Base-by-base conservation (phyloP, 92 coral and sea anemone species). In the Anthopleura xanthogrammica region DNA sequence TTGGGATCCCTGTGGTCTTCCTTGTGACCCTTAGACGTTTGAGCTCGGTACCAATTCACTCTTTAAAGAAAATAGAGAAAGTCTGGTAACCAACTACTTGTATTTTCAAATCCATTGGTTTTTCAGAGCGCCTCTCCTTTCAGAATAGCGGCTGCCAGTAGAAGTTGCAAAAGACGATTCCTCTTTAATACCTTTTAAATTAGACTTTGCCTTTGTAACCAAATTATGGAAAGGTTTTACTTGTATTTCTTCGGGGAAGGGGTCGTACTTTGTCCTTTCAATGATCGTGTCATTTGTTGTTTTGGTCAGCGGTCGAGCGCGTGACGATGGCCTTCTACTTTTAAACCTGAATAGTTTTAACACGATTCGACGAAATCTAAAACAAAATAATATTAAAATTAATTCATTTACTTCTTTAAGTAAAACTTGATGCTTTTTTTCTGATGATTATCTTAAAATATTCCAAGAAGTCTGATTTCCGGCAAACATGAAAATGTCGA, bases 241-340 rank as follows among this genome's bases (percentile, higher is more conserved):
- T 19, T 20, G 24, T 62, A 20, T 20, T 62, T 62, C 29, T 22
- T 62, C 70, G 70, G 70, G 70, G 2, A 19, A 62, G 14, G 70
- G 9, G 2, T 20, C 70, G 70, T 6, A 62, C 8, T 62, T 20
- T 5, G 70, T 62, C 70, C 12, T 62, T 20, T 19, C 29, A 12
- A 54, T 54, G 14, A 36, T 62, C 24, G 70, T 62, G 6, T 62
- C 36, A 19, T 4, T 1, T 19, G 29, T 62, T 24, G 70, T 19
- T 22, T 62, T 62, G 70, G 70, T 62, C 70, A 62, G 70, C 70
- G 70, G 70, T 62, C 19, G 36, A n/a, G 20, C 29, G 70, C 70
- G 70, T 62, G 70, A 62, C 24, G 36, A 17, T 1, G 29, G 14
- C 29, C 23, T 62, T 62, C 70, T 20, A 1, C 5, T 20, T 22